Evolutionary conservation across 92 coral and sea anemone genomes (phyloP), one percentile per base, ranked within the genome.

Genomic region (Phenganax subtilis): DNA sequence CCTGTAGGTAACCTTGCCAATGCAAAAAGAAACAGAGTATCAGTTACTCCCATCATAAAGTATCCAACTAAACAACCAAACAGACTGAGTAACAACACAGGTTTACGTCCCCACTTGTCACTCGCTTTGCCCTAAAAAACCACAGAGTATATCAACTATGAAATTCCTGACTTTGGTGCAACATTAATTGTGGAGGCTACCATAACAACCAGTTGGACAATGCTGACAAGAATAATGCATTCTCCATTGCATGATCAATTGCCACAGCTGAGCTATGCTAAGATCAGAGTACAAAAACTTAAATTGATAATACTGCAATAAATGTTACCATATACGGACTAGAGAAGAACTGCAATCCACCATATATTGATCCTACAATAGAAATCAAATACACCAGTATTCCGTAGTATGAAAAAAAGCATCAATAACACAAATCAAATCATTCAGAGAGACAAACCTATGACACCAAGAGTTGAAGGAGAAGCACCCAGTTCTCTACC

Each of bases 401-500:
- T 80, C n/a, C 10, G 6, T 44, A 6, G 20, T 10, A 44, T 12
- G 12, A 27, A 17, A 10, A 72, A 1, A 51, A 0, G 6, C 8
- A 15, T 69, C 74, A 69, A 69, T 12, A 2, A 28, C 3, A 51
- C 0, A 14, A 12, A 31, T 59, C 10, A 29, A 68, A 2, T 53
- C 3, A 62, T 12, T 12, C 6, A 14, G 28, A 69, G 9, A 61
- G n/a, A 63, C 88, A 58, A 74, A 94, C 97, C 97, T 80, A 92
- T 92, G 1, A 90, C 52, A 20, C 97, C 98, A 20, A 92, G 91
- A 25, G 86, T 73, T 6, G 98, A 85, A 47, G 98, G 98, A 8
- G 94, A 87, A 28, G 93, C 98, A 9, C 98, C 98, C 31, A 94
- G 88, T 29, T 94, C 89, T 54, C 98, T 89, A 12, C 96, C 96